Evolutionary conservation across 2,113 vertebrate genomes (phyloP), one percentile per base, ranked within the genome.

Genomic region (Aleadryas rufinucha): DNA sequence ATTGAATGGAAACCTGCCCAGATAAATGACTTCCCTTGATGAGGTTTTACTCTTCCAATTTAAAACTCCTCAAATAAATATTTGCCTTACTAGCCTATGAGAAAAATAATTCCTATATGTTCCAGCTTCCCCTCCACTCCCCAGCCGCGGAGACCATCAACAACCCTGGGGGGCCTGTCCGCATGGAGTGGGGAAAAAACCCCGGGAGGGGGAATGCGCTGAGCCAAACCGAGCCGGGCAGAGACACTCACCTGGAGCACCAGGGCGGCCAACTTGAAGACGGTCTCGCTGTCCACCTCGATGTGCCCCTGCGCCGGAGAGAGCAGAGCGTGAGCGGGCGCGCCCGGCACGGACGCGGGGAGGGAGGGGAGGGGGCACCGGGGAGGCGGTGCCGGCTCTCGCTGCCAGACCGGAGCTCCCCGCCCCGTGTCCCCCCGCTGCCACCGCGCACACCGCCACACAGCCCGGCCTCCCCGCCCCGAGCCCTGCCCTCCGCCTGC

Each of bases 221-320:
- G 69, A 59, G 37, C 53, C 77, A 30, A 63, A 47, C 27, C 39
- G 14, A 49, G 30, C 4, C 42, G 10, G 1, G 61, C 45, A 11
- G 9, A 7, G 4, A 52, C 27, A 19, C 99, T 99, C 98, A 99
- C 99, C 99, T 99, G 99, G 90, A 99, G 93, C 87, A 98, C 96
- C 89, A 99, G 98, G 3, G 99, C 99, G 2, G 99, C 99, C 97
- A 99, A 98, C 96, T 98, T 99, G 98, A 99, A 99, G 75, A 99
- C 97, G 53, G 98, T 98, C 90, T 98, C 99, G 26, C 99, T 99
- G 90, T 99, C 98, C 90, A 99, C 98, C 87, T 99, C 99, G 44
- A 99, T 99, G 64, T 97, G 98, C 35, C 99, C 99, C 99, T 99
- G 98, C 27, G 31, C 41, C 72, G 21, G 69, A 95, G 87, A 95